A percentile compares a stretch with the other conserved stretches of the same genome.
These are phyloP conservation scores for Furcifer pardalis DNA, from an alignment of 2,797 vertebrate species.

Conservation along the genomic window DNA sequence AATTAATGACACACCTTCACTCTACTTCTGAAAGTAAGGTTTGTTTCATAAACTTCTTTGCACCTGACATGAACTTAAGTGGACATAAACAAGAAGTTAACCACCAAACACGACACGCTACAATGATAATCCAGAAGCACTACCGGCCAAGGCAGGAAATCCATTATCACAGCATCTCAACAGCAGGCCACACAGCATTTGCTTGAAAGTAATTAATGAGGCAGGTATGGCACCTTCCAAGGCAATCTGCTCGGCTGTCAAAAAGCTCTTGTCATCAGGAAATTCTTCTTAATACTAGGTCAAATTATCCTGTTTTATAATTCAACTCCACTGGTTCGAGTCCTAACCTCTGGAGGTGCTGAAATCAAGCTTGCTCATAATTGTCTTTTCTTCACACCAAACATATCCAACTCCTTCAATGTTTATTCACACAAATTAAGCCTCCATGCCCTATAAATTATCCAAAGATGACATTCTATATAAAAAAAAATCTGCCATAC, in stretches of 20 bases:
- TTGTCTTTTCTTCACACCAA: not conserved
- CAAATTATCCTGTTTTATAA: not conserved
- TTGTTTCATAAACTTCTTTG: not conserved
- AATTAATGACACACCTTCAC: not conserved
- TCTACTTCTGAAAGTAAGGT: not conserved
- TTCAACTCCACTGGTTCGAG: not conserved
- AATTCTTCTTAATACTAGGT: not conserved
- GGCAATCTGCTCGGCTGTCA: not conserved
- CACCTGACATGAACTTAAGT: not conserved
- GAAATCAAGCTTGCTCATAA: not conserved
- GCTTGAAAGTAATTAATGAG: not conserved
- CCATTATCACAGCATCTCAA: not conserved
- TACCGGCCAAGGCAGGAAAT: no score
- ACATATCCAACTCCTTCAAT: not conserved
- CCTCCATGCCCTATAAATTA: not conserved
- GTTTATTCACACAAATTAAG: not conserved
- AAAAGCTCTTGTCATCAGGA: not conserved
- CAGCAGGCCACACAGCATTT: not conserved
- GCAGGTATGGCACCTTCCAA: not conserved
- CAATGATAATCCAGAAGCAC: no score
- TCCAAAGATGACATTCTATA: not conserved
- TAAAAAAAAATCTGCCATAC: not conserved
- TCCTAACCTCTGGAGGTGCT: not conserved
- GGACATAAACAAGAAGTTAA: not conserved
- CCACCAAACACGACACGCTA: not conserved